phyloP scores from a whole-genome alignment of 2,888 invertebrate species.

The Gortyna flavago region DNA sequence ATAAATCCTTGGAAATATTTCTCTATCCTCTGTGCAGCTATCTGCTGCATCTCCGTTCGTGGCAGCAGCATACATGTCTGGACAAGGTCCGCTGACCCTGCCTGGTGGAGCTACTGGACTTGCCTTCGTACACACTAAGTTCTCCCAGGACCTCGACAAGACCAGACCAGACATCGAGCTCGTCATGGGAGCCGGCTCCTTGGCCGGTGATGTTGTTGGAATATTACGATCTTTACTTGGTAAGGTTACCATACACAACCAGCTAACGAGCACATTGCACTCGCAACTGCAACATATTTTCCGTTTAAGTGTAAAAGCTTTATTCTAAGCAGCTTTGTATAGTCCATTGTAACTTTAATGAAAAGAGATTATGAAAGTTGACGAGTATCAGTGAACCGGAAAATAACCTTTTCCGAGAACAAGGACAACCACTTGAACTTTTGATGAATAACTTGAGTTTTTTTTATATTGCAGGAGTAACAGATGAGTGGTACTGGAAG shows the following conservation, averaged over 20 bases:
- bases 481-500: slow-evolving; percentile 90
- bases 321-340: slow-evolving; percentile 22
- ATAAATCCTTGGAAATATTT: background rate
- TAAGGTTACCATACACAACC: slow-evolving; percentile 62
- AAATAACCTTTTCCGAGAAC: slow-evolving; percentile 28
- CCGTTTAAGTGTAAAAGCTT: slow-evolving; percentile 3
- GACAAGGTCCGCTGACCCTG: slow-evolving; percentile 93
- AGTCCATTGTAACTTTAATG: slow-evolving; percentile 46
- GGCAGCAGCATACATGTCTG: slow-evolving; percentile 91
- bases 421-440: slow-evolving; percentile 10
- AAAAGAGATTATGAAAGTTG: slow-evolving; percentile 35
- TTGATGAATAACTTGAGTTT: slow-evolving; percentile 40
- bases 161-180: slow-evolving; percentile 95
- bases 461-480: slow-evolving; percentile 84
- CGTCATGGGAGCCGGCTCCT: slow-evolving; percentile 93
- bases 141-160: slow-evolving; percentile 90
- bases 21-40: slow-evolving; percentile 69
- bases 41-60: slow-evolving; percentile 87
- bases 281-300: slow-evolving; percentile 5
- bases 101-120: slow-evolving; percentile 95
- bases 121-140: slow-evolving; percentile 93
- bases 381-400: slow-evolving; percentile 39
- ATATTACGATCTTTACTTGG: slow-evolving; percentile 92
- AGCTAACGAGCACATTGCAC: background rate
- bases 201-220: slow-evolving; percentile 93